Evolutionary conservation across 1,140 invertebrate species (phyloP).

Genomic region (Lordiphosa clarofinis): DNA sequence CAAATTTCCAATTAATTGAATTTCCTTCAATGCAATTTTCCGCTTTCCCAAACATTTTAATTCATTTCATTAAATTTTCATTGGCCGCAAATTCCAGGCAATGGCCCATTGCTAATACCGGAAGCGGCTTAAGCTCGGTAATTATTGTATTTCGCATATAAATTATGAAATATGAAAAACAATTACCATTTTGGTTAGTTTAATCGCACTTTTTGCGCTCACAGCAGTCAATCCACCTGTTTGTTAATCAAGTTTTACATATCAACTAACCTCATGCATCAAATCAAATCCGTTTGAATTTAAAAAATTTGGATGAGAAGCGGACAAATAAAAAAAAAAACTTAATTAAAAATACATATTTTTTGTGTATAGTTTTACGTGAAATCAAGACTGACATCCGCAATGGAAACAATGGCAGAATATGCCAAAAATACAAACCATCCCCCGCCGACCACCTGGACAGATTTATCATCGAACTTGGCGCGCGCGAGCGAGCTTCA

Average conservation of each 20-base stretch:
- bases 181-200: constrained; percentile 64
- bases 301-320: constrained; percentile 39
- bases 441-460: constrained; percentile 9
- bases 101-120: constrained; percentile 33
- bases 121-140: constrained; percentile 64
- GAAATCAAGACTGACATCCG: constrained; percentile 65
- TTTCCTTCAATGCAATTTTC: constrained; percentile 8
- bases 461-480: constrained; percentile 52
- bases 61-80: constrained; percentile 60
- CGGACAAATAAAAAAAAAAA: constrained; percentile 28
- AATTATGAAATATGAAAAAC: constrained; percentile 67
- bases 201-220: constrained; percentile 10
- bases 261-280: constrained; percentile 6
- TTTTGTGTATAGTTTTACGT: constrained; percentile 38
- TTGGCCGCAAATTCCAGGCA: constrained; percentile 35
- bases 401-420: constrained; percentile 56
- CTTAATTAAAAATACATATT: constrained; percentile 57
- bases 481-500: constrained; percentile 45
- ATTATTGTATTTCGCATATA: constrained; percentile 55
- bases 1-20: constrained; percentile 12
- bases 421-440: constrained; percentile 13
- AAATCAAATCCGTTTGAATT: constrained; percentile 37
- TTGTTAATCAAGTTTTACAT: constrained; percentile 14
- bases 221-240: constrained; percentile 13
- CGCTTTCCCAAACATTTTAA: constrained; percentile 26